A percentile compares a stretch with the other conserved stretches of the same genome.
Conservation (phyloP, 2,113 vertebrate genomes). For the Galeopterus variegatus region DNA sequence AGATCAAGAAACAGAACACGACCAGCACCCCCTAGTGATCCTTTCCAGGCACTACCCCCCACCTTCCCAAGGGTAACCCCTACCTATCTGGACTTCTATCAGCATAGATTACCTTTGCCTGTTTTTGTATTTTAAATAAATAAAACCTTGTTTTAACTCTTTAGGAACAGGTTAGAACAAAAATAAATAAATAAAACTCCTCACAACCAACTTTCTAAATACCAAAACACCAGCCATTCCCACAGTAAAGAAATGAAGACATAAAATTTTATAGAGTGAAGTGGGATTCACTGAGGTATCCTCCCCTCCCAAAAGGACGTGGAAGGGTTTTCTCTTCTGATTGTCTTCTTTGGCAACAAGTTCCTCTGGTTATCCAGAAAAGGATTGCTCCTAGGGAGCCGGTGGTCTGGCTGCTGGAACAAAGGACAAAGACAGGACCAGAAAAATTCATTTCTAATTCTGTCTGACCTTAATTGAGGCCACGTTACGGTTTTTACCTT, state of each 20-base stretch:
- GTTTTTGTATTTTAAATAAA: background rate
- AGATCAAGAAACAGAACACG: background rate
- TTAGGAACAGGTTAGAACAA: conserved; percentile 20
- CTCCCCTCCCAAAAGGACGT: background rate
- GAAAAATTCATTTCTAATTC: conserved; percentile 1
- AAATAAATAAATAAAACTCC: conserved; percentile 35
- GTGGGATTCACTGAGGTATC: background rate
- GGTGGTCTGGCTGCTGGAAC: background rate
- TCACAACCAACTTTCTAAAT: background rate
- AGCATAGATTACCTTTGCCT: background rate
- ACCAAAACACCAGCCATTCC: too few species aligned
- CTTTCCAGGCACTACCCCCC: background rate
- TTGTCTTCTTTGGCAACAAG: background rate
- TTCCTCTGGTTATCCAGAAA: background rate
- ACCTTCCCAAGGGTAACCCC: background rate
- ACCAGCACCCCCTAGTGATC: background rate
- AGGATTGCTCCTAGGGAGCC: background rate
- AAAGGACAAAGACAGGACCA: background rate
- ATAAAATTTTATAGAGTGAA: too few species aligned
- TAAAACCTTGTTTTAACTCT: conserved; percentile 2
- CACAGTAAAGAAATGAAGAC: background rate
- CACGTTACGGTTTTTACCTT: background rate
- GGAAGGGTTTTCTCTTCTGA: rapidly evolving
- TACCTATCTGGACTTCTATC: background rate
- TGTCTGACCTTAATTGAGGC: background rate